Evolutionary conservation across 2,888 invertebrate genomes (phyloP), one percentile per base, ranked within the genome.

Genomic region (Cheilosia vernalis): DNA sequence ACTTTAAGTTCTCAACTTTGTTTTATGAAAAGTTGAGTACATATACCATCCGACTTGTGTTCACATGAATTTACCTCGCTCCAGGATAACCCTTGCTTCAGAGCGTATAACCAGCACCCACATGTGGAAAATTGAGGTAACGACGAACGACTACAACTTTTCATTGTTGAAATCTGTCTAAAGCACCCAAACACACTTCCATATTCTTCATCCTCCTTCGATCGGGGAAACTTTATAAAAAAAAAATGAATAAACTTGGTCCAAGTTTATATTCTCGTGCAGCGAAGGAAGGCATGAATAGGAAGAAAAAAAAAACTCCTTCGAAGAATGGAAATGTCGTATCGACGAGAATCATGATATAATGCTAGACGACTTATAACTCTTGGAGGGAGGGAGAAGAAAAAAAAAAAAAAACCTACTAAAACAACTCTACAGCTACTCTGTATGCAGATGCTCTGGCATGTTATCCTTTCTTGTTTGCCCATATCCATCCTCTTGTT

Each of bases 81-180:
- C 19, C 51, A 40, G 42, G 63, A 55, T 49, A 44, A 64, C 7
- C 56, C 24, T 13, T 9, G 30, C 1, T 9, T 44, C 1, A 37
- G 6, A 6, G 2, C 10, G 13, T 13, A 37, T 4, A 37, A 19
- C 6, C 30, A 30, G 7, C 37, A 37, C 13, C 61, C 74, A 61
- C 66, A 82, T 72, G 78, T 64, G 64, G 64, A 58, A 66, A 74
- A 40, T 66, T 51, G 64, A 66, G 66, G 78, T 72, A 82, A 77
- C 70, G 60, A 64, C 64, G 58, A 63, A 21, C 60, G 77, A 70
- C 66, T 66, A 72, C 61, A 82, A 67, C 66, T 61, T 78, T 72
- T 67, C 78, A 78, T 82, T 82, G 78, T 78, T 49, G 21, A 72
- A 82, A 77, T 82, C 72, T 78, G 66, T 82, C 72, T 67, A 61